Base-by-base conservation (phyloP, 2,113 vertebrate genomes). In the Pygathrix nemaeus region DNA sequence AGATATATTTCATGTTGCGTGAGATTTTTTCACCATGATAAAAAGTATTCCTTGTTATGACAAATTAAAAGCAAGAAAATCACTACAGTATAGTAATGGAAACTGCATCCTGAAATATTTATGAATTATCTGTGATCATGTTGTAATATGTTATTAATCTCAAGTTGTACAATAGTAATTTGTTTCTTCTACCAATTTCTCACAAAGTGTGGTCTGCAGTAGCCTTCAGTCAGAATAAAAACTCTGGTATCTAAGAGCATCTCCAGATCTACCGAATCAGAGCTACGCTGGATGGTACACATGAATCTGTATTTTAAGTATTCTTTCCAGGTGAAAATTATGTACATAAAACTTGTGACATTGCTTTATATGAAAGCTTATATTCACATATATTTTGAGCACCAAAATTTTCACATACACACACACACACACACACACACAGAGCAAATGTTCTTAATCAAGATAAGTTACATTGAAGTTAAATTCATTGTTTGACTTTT, bases 261-360 rank as follows among this genome's bases (percentile, higher is more conserved):
- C 7, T 61, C 40, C 12, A 75, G 38, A 59, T 0, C 8, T 78
- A 61, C 7, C 32, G 18, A 86, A 27, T 40, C 32, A 57, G n/a
- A 70, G 5, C 21, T 35, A 68, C 35, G 6, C 12, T 76, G 6
- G n/a, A 43, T 50, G n/a, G 0, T 18, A 30, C 0, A 43, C 43
- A 76, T 9, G 13, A 82, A 87, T 70, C 48, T 59, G 9, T 81
- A 52, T 61, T 79, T 79, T 78, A 93, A 73, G 25, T 72, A 85
- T 14, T 40, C 0, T 43, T 20, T 27, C 7, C 2, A 84, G 2
- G 8, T 76, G 3, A 35, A 91, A 61, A 16, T 59, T 9, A 52
- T 66, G 0, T 8, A 40, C 2, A n/a, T 1, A 52, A 59, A 61
- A 20, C 5, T 8, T 25, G 7, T 45, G 6, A 8, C 9, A n/a